Evolutionary conservation across 2,888 invertebrate genomes (phyloP), one percentile per base, ranked within the genome.

Genomic region (Xylota sylvarum): DNA sequence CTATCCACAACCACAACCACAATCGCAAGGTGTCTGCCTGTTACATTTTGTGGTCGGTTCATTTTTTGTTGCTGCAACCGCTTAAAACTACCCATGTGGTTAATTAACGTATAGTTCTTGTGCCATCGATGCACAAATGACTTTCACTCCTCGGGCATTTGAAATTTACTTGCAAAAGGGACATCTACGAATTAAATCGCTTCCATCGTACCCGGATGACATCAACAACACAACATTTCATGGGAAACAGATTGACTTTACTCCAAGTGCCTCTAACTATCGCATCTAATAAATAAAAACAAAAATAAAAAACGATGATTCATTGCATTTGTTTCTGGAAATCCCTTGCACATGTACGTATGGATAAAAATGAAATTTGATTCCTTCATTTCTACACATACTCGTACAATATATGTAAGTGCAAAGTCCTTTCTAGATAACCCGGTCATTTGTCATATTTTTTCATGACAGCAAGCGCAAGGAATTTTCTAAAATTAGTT

Each of bases 301-400:
- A n/a, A 27, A 46, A 43, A 5, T 32, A 35, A 58, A 43, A 73
- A 52, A 52, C 65, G 35, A 76, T 65, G 65, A 76, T 76, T 76
- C 76, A 76, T 76, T 56, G 14, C 50, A n/a, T 72, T 74, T n/a
- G 55, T 65, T 46, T 64, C 32, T 52, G 62, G 30, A 65, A 65
- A 65, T 76, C 56, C 56, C 76, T 46, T 62, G 35, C 60, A 37
- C 14, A 55, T 55, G 19, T 14, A 32, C 19, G 19, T 35, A 46
- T 10, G 23, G 23, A 23, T 67, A n/a, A 56, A 50, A 50, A 58
- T 50, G 77, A 48, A 77, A 77, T 50, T 48, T 65, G 77, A 77
- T 58, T 58, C 67, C 58, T 48, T 58, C 55, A n/a, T 46, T 6
- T 32, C 14, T 17, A 55, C 17, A 43, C 23, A 3, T 23, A 23